Conservation (phyloP, 2,888 invertebrate genomes). For the Drosophila merina region DNA sequence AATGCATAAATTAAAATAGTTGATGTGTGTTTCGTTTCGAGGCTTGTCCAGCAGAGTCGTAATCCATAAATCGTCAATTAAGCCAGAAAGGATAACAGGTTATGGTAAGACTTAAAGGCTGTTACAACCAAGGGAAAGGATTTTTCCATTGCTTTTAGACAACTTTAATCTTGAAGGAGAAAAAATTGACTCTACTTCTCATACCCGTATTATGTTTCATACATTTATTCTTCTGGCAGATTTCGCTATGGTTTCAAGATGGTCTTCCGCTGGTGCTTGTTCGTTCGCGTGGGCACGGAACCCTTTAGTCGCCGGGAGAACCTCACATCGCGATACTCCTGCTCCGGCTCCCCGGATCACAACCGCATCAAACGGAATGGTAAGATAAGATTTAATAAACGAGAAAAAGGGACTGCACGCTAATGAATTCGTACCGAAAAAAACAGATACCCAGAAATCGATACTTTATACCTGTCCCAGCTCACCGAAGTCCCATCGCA, state of each 20-base stretch:
- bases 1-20: conserved; percentile 31
- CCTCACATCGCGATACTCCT: conserved; percentile 90
- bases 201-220: conserved; percentile 12
- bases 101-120: background rate
- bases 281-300: conserved; percentile 88
- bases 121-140: background rate
- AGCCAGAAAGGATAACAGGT: background rate
- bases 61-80: conserved; percentile 27
- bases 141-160: background rate
- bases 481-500: conserved; percentile 82
- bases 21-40: conserved; percentile 15
- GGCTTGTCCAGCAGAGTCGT: conserved; percentile 11
- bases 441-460: conserved; percentile 84
- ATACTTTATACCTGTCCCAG: conserved; percentile 83
- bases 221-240: conserved; percentile 85
- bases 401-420: conserved; percentile 1
- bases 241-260: conserved; percentile 97
- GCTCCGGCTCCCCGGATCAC: conserved; percentile 91
- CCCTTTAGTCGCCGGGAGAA: conserved; percentile 89
- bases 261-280: conserved; percentile 95
- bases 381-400: conserved; percentile 76
- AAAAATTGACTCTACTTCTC: no score
- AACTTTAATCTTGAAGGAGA: background rate
- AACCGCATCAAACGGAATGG: conserved; percentile 89
- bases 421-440: conserved; percentile 57